A percentile compares a stretch with the other conserved stretches of the same genome.
These are phyloP conservation scores for Brachionus angularis DNA, from an alignment of 1,140 invertebrate genomes.

Conservation along the genomic window DNA sequence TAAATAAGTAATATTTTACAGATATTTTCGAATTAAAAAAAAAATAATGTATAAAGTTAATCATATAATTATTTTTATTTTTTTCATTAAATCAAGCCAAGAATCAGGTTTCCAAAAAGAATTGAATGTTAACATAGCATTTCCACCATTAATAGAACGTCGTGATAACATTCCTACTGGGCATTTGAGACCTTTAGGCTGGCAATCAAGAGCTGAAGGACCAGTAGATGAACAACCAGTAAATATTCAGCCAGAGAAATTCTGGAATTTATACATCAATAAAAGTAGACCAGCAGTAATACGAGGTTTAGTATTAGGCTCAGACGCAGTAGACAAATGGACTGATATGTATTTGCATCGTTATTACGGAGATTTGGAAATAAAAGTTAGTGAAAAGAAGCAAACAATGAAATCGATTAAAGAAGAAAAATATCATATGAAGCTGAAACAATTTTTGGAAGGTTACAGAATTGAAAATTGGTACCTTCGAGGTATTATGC, in stretches of 20 bases:
- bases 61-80: neutral
- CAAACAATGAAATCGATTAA: neutral
- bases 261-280: conserved; percentile 23
- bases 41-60: conserved; percentile 14
- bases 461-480: conserved; percentile 56
- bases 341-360: conserved; percentile 6
- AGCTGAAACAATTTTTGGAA: conserved; percentile 52
- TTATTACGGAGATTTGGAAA: conserved; percentile 18
- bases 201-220: conserved; percentile 40
- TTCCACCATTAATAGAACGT: conserved; percentile 28
- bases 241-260: neutral
- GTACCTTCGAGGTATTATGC: conserved; percentile 53
- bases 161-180: conserved; percentile 22
- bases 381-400: conserved; percentile 11
- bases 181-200: conserved; percentile 43
- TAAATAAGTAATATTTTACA: neutral
- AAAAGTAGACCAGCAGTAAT: neutral
- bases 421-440: conserved; percentile 31
- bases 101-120: conserved; percentile 40
- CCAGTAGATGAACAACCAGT: conserved; percentile 1
- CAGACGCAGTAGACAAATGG: conserved; percentile 8
- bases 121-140: conserved; percentile 27
- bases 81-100: neutral
- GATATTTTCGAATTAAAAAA: neutral
- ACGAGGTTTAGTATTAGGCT: conserved; percentile 15